Base-by-base conservation (phyloP, 2,797 vertebrate species). In the Galagoides demidoff region DNA sequence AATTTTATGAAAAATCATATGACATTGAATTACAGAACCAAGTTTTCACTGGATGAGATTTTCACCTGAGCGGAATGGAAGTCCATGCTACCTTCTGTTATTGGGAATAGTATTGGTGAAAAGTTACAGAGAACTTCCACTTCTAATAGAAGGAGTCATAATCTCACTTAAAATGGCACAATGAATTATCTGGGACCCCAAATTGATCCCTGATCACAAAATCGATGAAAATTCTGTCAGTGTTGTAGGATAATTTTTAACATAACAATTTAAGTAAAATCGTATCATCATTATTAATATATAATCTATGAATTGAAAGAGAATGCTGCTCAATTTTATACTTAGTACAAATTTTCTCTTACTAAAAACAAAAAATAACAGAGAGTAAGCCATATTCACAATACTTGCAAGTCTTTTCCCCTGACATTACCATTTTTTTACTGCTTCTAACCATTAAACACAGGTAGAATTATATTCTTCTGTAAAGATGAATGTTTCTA, bases 311-410 rank as follows among this genome's bases (percentile, higher is more conserved):
- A 90, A 94, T 63, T 82, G 55, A 93, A 78, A 94, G 71, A 70
- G 27, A 92, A 77, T 10, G 70, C 7, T 85, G 22, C 37, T 85
- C 37, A 71, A 37, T 31, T 86, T 27, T 81, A n/a, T 19, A 68
- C 81, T 93, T 92, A 59, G 84, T 66, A 31, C 71, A 52, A 86
- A 29, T 77, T 86, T 86, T 89, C 52, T 92, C 17, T 87, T 55
- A 82, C 2, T 57, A 39, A 85, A 87, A 90, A 84, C 19, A 66
- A 49, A 37, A 90, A 88, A n/a, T 3, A 73, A 55, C 13, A 85
- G 57, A 83, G 91, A 95, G 5, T 34, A 90, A 83, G 2, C 7
- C 88, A 63, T 74, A 79, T 66, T 64, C 57, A 79, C 5, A 89
- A 66, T 61, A 52, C 12, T 89, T 81, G 0, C n/a, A 71, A 74